Evolutionary conservation across 2,888 invertebrate genomes (phyloP), one percentile per base, ranked within the genome.

Genomic region (Hofmannophila pseudospretella): DNA sequence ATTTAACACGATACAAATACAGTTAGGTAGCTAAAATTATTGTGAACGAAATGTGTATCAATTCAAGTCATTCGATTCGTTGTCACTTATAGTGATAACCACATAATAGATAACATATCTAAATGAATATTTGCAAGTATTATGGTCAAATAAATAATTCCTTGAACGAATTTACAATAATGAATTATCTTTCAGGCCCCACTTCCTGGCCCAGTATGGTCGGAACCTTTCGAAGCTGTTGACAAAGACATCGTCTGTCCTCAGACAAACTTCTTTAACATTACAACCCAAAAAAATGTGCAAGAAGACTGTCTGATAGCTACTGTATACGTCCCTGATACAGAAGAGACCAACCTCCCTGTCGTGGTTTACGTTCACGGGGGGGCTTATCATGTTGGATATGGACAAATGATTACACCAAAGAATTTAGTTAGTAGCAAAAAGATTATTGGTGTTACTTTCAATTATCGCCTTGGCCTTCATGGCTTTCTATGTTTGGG

Each of bases 251-350:
- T 66, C 0, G 30, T 55, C 7, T 69, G 69, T 25, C 64, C 59
- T 1, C 67, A 67, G 45, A 12, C 40, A 11, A 14, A 2, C 3
- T 23, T 23, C 3, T 9, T 9, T 8, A 7, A 3, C 23, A 9
- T 23, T 3, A 1, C 3, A 23, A 27, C 11, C 2, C 13, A n/a
- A 9, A 4, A 12, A 13, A 22, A 30, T 2, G 3, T 12, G 23
- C 28, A 56, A 23, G 76, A 80, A 38, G 63, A 77, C 22, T 82
- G 82, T 36, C 58, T 82, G 0, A 51, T 71, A 4, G 58, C 73
- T 2, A 79, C 67, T 42, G 54, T 81, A 2, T 77, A 57, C 32
- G 66, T 70, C 0, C 71, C 75, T 0, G 55, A 67, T 31, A 75
- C 71, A 1, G 31, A 53, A 20, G 43, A 53, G 34, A 53, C 23